These are phyloP conservation scores for Dromius quadrimaculatus DNA, from an alignment of 2,888 invertebrate species.

Conservation along the genomic window DNA sequence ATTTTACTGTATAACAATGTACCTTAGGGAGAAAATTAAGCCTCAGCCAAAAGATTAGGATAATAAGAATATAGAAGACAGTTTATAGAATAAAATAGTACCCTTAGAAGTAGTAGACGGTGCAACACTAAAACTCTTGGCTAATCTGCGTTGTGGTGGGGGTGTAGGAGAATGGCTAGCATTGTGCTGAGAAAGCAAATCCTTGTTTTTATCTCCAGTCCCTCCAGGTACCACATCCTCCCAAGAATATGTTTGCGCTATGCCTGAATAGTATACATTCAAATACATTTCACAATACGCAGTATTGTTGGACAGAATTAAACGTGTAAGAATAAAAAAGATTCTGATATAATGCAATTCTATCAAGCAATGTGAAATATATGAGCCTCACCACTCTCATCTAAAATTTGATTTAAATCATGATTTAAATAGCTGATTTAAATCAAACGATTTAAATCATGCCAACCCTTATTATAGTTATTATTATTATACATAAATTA, in stretches of 20 bases:
- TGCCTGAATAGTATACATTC: conserved; percentile 61
- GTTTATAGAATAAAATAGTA: conserved; percentile 59
- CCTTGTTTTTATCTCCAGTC: conserved; percentile 65
- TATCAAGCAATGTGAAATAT: too few relatives aligned
- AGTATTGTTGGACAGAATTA: too few relatives aligned
- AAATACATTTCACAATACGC: conserved; percentile 5
- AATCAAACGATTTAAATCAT: too few relatives aligned
- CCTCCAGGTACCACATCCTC: conserved; percentile 66
- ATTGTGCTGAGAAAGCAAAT: conserved; percentile 59
- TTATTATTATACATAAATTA: background rate
- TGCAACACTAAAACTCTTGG: conserved; percentile 93
- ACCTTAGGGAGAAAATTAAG: too few relatives aligned
- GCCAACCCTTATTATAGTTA: background rate
- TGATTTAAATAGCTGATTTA: too few relatives aligned
- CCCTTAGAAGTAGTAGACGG: conserved; percentile 77
- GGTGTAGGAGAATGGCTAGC: conserved; percentile 81
- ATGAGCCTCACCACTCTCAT: too few relatives aligned
- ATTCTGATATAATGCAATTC: too few relatives aligned
- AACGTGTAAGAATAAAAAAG: too few relatives aligned
- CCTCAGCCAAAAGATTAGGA: too few relatives aligned
- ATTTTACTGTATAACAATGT: conserved; percentile 26
- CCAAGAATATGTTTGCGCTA: conserved; percentile 68
- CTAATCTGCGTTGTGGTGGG: conserved; percentile 87
- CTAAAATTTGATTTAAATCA: too few relatives aligned
- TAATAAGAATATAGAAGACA: conserved; percentile 12